Evolutionary conservation across 92 coral and sea anemone genomes (phyloP).

Genomic region (Isaurus tuberculatus): DNA sequence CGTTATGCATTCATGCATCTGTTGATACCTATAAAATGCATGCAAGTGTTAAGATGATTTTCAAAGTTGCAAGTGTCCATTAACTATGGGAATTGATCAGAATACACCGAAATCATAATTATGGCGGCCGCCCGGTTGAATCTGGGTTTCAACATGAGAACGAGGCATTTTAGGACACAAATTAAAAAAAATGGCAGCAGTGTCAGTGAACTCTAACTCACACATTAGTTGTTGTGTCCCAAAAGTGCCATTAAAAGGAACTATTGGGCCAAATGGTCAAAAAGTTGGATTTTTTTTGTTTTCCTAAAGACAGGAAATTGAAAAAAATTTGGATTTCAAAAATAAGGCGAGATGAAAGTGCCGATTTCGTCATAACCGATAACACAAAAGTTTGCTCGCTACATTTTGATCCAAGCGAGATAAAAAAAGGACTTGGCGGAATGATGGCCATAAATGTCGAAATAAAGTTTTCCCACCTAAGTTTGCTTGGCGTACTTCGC

Average conservation of each 20-base stretch:
- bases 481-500: conserved; percentile 52
- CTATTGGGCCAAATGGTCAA: neutral
- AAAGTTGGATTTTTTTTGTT: conserved; percentile 13
- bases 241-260: neutral
- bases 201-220: neutral
- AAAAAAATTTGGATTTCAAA: conserved; percentile 9
- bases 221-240: neutral
- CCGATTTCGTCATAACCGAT: neutral
- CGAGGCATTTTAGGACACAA: conserved; percentile 24
- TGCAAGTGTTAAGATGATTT: too few species aligned
- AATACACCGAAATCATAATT: neutral
- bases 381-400: conserved; percentile 38
- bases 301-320: neutral
- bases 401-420: conserved; percentile 31
- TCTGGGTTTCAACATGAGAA: neutral
- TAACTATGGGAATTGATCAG: too few species aligned
- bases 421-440: conserved; percentile 44
- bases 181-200: neutral
- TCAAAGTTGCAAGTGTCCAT: too few species aligned
- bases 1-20: too few species aligned
- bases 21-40: too few species aligned
- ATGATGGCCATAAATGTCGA: conserved; percentile 32
- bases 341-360: conserved; percentile 2
- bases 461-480: conserved; percentile 32
- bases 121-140: neutral